These are phyloP conservation scores for Ophion ventricosus DNA, from an alignment of 2,888 invertebrate genomes.

Conservation along the genomic window DNA sequence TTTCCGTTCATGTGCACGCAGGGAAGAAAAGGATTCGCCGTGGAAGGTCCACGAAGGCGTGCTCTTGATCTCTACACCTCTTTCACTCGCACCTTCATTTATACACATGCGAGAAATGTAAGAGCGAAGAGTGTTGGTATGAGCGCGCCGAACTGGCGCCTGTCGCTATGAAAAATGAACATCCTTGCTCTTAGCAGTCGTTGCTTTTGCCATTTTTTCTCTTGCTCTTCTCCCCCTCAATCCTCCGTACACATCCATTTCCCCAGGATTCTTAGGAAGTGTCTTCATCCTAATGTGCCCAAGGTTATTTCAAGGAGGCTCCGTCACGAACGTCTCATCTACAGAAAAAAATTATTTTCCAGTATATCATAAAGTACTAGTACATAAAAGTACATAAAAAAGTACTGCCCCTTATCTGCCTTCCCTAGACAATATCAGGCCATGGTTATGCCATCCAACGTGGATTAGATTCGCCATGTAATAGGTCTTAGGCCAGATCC, in stretches of 20 bases:
- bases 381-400: too few relatives aligned
- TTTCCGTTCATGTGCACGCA: conserved; percentile 51
- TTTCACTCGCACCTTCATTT: conserved; percentile 24
- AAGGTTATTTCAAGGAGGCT: background rate
- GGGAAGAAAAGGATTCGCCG: conserved; percentile 59
- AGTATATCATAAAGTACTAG: too few relatives aligned
- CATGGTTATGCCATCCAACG: too few relatives aligned
- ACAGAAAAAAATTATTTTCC: too few relatives aligned
- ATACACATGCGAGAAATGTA: conserved; percentile 34
- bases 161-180: conserved; percentile 78
- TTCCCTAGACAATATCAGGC: too few relatives aligned
- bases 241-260: conserved; percentile 14
- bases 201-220: conserved; percentile 33
- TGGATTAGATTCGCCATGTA: too few relatives aligned
- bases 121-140: conserved; percentile 46
- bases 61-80: conserved; percentile 46
- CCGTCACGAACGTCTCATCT: too few relatives aligned
- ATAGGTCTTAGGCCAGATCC: too few relatives aligned
- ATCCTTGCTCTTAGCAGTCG: conserved; percentile 71
- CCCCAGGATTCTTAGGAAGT: background rate
- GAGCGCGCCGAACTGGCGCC: conserved; percentile 77
- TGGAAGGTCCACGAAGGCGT: conserved; percentile 62
- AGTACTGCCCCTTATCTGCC: too few relatives aligned
- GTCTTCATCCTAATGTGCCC: background rate
- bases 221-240: conserved; percentile 19